A percentile compares a stretch with the other conserved stretches of the same genome.
Evolutionary conservation across 2,797 vertebrate species (phyloP).

Genomic region (Sebastes vulpes): DNA sequence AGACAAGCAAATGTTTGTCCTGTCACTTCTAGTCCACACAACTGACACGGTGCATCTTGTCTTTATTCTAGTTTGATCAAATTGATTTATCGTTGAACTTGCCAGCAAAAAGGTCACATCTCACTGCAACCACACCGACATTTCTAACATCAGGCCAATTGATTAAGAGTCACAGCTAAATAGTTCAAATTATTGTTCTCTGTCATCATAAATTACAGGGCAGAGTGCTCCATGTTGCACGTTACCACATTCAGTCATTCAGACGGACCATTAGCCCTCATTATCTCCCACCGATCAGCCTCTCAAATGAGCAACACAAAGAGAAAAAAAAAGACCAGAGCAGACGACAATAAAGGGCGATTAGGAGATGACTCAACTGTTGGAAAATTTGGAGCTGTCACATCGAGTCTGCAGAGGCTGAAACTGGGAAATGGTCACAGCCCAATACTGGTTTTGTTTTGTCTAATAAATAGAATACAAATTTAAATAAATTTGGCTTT

Average conservation of each 20-base stretch:
- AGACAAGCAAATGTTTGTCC: neutral
- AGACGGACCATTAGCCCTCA: conserved; percentile 53
- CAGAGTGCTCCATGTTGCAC: conserved; percentile 5
- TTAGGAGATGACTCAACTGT: conserved; percentile 35
- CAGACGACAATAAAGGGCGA: conserved; percentile 45
- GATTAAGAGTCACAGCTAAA: neutral
- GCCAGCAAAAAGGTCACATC: neutral
- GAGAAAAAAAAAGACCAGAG: conserved; percentile 10
- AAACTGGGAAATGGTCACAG: neutral
- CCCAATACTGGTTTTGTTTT: neutral
- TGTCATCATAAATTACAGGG: neutral
- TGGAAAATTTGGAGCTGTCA: conserved; percentile 33
- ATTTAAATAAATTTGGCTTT: neutral
- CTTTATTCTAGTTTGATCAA: neutral
- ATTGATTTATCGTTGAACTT: neutral
- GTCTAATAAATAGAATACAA: neutral
- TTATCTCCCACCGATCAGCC: conserved; percentile 51
- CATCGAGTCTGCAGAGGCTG: neutral
- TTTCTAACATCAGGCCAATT: neutral
- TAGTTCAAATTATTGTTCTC: neutral
- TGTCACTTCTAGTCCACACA: neutral
- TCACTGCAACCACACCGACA: neutral
- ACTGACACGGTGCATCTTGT: neutral
- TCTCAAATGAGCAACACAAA: conserved; percentile 38
- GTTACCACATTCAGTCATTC: conserved; percentile 35